These are phyloP conservation scores for Diorhabda carinulata DNA, from an alignment of 1,140 invertebrate genomes.

Conservation along the genomic window DNA sequence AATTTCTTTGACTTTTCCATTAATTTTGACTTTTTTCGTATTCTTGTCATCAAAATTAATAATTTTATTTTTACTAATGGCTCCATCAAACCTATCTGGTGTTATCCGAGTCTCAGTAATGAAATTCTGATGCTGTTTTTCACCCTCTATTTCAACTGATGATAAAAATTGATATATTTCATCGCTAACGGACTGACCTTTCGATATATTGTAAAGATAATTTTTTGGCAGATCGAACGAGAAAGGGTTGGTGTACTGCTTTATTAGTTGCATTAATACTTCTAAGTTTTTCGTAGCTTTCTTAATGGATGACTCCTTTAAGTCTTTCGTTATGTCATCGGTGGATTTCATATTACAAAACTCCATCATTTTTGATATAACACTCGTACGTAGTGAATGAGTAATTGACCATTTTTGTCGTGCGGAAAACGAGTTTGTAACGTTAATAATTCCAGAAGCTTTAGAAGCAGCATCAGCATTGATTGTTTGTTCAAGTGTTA, in stretches of 20 bases:
- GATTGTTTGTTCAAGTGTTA: conserved; percentile 28
- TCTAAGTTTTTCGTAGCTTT: not conserved
- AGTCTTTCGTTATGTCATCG: conserved; percentile 14
- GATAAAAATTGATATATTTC: conserved; percentile 23
- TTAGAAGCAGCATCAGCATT: conserved; percentile 26
- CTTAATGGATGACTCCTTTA: not conserved
- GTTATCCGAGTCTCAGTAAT: not conserved
- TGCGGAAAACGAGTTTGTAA: conserved; percentile 30
- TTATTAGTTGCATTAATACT: conserved; percentile 2
- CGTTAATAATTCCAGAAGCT: conserved; percentile 25
- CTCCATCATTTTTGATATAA: conserved; percentile 14
- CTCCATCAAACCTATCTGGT: conserved; percentile 20
- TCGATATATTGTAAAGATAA: conserved; percentile 20
- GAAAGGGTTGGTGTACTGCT: conserved; percentile 19
- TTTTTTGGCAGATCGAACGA: conserved; percentile 11
- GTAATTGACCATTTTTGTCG: conserved; percentile 17
- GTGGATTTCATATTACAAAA: not conserved
- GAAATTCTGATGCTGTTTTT: conserved; percentile 15
- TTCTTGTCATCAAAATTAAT: conserved; percentile 13
- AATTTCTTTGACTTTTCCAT: conserved; percentile 15
- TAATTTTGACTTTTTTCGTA: conserved; percentile 16
- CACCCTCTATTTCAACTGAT: conserved; percentile 14
- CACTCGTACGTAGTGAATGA: conserved; percentile 8
- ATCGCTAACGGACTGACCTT: conserved; percentile 13
- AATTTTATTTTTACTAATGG: conserved; percentile 20